These are phyloP conservation scores for Drosophila bifasciata DNA, from an alignment of 1,140 invertebrate species.

Conservation along the genomic window DNA sequence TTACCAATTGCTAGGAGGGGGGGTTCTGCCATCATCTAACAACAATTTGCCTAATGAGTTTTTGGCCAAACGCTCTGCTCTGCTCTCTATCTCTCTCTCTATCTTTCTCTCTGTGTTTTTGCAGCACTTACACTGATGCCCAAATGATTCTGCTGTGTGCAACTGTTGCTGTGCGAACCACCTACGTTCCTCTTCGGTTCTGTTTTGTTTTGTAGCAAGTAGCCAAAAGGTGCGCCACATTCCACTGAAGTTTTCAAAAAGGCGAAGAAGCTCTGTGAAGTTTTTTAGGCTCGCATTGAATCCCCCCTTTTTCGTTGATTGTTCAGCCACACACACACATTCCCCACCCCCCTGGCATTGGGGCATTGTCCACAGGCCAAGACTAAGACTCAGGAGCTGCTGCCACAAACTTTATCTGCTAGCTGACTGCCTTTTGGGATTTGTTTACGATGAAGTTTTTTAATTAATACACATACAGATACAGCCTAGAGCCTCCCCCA, in stretches of 20 bases:
- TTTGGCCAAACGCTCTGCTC: slow-evolving; percentile 43
- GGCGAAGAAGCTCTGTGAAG: too few species aligned
- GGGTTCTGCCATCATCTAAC: slow-evolving; percentile 28
- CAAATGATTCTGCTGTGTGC: too few species aligned
- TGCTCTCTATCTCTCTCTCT: not conserved
- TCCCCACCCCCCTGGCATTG: too few species aligned
- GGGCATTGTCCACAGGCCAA: not conserved
- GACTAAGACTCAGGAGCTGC: slow-evolving; percentile 10
- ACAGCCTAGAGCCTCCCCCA: not conserved
- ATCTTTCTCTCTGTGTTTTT: not conserved
- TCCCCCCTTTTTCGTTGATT: too few species aligned
- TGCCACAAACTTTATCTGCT: slow-evolving; percentile 28
- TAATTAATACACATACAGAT: slow-evolving; percentile 50
- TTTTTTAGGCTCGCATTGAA: too few species aligned
- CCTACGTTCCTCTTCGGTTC: not conserved
- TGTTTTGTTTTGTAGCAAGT: not conserved
- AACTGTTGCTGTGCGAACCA: too few species aligned
- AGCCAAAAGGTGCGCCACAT: too few species aligned
- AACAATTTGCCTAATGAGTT: slow-evolving; percentile 71
- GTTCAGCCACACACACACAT: too few species aligned
- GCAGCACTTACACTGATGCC: too few species aligned
- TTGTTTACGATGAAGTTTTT: slow-evolving; percentile 45
- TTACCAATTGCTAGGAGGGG: slow-evolving; percentile 14
- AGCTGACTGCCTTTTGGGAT: slow-evolving; percentile 11
- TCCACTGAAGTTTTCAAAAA: too few species aligned